Evolutionary conservation across 2,113 vertebrate species (phyloP), one percentile per base, ranked within the genome.

Genomic region (Oryzias curvinotus): DNA sequence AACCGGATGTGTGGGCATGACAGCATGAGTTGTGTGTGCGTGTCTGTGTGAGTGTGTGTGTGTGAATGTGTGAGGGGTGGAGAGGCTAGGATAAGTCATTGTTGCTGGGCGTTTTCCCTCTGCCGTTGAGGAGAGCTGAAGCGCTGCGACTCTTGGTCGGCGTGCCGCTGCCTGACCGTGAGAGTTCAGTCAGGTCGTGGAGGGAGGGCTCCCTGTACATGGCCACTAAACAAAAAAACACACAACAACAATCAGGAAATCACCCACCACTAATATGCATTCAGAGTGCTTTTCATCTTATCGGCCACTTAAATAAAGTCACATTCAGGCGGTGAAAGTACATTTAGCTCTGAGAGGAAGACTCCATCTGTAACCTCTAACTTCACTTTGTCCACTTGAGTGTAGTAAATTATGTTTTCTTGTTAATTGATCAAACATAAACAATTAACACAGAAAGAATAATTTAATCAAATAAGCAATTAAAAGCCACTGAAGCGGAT

Each of bases 181-280:
- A 97, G 89, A 98, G 95, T 88, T 99, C 97, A 18, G 96, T 97
- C 87, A 99, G 93, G 77, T 99, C 97, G 0, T 99, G 97, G 67
- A 98, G 95, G 14, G 97, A 99, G 4, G 97, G 97, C 84, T 99
- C 97, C 90, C 96, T 92, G 90, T 99, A 99, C 95, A 99, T 98
- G 88, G 96, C 96, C 92, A 99, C 97, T 99, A 82, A 18, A 19
- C 13, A 36, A 36, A 58, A 50, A 72, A 61, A 79, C 26, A 41
- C 57, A 66, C 25, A 77, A 51, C 44, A 17, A 21, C 25, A 43
- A 25, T 50, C 46, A 26, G 43, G 14, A 46, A 45, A 16, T 53
- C 57, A 58, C 25, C 45, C 65, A 56, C 60, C 16, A 13, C 16
- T 52, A 44, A 52, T 28, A 26, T 17, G 25, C 47, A 5, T 19